Conservation (phyloP, 2,797 vertebrate species). For the Channa striata region DNA sequence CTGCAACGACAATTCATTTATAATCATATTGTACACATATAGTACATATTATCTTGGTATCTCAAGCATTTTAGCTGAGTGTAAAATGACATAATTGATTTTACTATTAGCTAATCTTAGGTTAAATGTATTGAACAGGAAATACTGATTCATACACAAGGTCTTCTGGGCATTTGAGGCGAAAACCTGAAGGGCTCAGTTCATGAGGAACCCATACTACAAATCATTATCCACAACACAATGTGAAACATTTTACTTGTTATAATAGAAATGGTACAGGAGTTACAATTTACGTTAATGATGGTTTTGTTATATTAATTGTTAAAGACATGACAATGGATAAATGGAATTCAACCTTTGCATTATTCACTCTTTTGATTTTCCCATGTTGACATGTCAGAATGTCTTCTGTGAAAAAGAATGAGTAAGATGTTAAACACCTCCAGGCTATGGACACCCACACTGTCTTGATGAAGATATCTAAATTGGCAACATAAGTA, state of each 20-base stretch:
- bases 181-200: too few relatives aligned
- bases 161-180: too few relatives aligned
- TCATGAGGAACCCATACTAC: too few relatives aligned
- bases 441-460: too few relatives aligned
- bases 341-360: too few relatives aligned
- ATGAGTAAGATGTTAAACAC: too few relatives aligned
- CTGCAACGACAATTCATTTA: neutral
- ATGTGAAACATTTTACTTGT: neutral
- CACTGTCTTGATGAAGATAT: too few relatives aligned
- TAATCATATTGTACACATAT: neutral
- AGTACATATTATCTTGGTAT: neutral
- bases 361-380: too few relatives aligned
- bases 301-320: neutral
- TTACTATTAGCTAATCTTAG: neutral
- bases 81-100: neutral
- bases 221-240: neutral
- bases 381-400: too few relatives aligned
- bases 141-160: neutral
- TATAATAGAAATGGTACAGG: neutral
- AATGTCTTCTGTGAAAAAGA: too few relatives aligned
- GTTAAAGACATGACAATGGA: too few relatives aligned
- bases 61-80: neutral
- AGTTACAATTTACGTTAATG: neutral
- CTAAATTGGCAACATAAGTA: too few relatives aligned
- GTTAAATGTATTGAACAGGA: neutral